Evolutionary conservation across 2,888 invertebrate genomes (phyloP), one percentile per base, ranked within the genome.

Genomic region (Pterostichus niger): DNA sequence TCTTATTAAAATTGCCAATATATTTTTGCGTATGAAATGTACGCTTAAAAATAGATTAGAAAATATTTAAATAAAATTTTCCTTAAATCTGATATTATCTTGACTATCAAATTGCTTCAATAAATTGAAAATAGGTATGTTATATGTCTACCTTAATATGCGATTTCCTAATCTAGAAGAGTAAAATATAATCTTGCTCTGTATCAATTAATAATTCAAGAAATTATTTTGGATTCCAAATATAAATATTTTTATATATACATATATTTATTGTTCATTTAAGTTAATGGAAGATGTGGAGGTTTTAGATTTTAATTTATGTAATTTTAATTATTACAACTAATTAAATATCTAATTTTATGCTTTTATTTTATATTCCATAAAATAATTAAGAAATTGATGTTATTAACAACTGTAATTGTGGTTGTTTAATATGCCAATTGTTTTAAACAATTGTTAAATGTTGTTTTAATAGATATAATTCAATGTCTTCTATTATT

Each of bases 181-280:
- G 13, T 31, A 59, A 15, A 59, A 9, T 49, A 11, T 13, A 54
- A 54, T 17, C 54, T 54, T 54, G 54, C 15, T 54, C 7, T 54
- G 11, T 15, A 54, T 13, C 17, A 17, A 54, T 54, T 17, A 24
- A 54, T 54, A 13, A 54, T 54, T 40, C 6, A 3, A 40, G 40
- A 17, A 61, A 61, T 33, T 61, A 61, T 61, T 44, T 54, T 52
- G 33, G n/a, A 54, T 75, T 54, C 75, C 52, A 75, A 75, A 75
- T 75, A 75, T 73, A 46, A 46, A 33, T 24, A 13, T 54, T 52
- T 54, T 49, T 52, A 52, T 75, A 75, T 75, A 52, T 44, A 44
- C 17, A 10, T 71, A 24, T 44, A 71, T 71, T 71, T 71, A 71
- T 71, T 71, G 64, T 11, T 64, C 11, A 64, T 44, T 44, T 40